phyloP scores from a whole-genome alignment of 2,113 vertebrate genomes.

The Eira barbara region DNA sequence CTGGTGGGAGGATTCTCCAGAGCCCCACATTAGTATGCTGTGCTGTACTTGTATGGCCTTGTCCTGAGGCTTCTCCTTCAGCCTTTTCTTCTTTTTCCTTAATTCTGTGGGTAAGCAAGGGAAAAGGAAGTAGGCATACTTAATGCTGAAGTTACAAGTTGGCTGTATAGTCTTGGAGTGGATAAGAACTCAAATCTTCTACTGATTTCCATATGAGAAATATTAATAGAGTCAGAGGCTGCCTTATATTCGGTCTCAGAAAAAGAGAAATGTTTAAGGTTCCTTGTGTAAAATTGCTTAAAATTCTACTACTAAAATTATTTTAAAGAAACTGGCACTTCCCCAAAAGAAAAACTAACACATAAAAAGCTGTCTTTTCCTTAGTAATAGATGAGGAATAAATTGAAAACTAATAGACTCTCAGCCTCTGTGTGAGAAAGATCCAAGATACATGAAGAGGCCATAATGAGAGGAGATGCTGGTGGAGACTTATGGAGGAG shows the following conservation, averaged over 20 bases:
- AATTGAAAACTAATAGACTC: slow-evolving; percentile 22
- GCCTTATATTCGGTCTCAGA: background rate
- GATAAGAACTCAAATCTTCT: background rate
- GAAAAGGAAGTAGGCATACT: background rate
- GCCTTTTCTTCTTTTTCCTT: background rate
- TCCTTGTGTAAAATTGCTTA: background rate
- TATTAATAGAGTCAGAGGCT: background rate
- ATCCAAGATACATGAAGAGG: slow-evolving; percentile 2
- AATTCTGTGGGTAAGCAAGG: background rate
- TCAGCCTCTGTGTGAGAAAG: slow-evolving; percentile 37
- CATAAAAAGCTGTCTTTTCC: background rate
- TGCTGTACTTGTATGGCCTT: background rate
- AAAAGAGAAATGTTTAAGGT: background rate
- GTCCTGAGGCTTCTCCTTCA: background rate
- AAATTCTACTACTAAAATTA: background rate
- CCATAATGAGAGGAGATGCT: background rate
- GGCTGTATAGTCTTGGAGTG: background rate
- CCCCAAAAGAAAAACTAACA: background rate
- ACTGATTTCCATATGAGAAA: background rate
- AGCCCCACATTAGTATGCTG: background rate
- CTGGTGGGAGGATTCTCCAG: background rate
- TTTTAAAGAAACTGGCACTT: background rate
- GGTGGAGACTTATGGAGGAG: background rate
- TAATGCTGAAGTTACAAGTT: background rate
- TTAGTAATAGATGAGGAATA: background rate